phyloP scores from a whole-genome alignment of 1,140 invertebrate species.

The Lordiphosa mommai region DNA sequence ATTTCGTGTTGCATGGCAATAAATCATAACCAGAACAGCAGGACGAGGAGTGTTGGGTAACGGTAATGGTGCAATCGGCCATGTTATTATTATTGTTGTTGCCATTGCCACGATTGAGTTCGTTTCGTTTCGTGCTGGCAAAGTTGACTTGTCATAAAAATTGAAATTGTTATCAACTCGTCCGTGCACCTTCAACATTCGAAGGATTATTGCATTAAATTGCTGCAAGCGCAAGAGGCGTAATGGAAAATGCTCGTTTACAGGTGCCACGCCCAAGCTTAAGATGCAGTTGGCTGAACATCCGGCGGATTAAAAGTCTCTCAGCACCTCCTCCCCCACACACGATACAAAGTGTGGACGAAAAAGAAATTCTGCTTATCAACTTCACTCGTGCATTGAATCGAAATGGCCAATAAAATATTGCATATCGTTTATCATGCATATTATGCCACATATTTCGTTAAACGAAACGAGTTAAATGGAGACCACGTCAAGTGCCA shows the following conservation, averaged over 20 bases:
- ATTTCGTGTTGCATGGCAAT: constrained; percentile 72
- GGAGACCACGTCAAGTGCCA: constrained; percentile 24
- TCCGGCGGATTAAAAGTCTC: constrained; percentile 33
- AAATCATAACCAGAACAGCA: constrained; percentile 61
- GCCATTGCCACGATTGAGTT: constrained; percentile 40
- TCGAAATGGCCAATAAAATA: constrained; percentile 27
- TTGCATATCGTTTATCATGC: constrained; percentile 42
- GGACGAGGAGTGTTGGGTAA: constrained; percentile 21
- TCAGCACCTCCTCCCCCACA: not conserved
- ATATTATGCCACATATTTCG: constrained; percentile 15
- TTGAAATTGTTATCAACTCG: constrained; percentile 78
- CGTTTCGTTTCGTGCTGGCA: constrained; percentile 43
- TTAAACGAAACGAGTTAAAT: constrained; percentile 23
- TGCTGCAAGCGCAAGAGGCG: constrained; percentile 26
- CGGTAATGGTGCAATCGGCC: constrained; percentile 68
- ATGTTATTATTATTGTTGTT: constrained; percentile 61
- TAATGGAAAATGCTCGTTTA: constrained; percentile 41
- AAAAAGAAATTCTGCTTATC: constrained; percentile 7
- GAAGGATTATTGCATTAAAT: constrained; percentile 74
- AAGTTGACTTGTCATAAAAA: constrained; percentile 77
- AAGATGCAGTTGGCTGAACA: constrained; percentile 28
- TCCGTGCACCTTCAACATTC: constrained; percentile 58
- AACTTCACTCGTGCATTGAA: constrained; percentile 14
- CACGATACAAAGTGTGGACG: not conserved
- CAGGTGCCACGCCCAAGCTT: constrained; percentile 24